These are phyloP conservation scores for Bellardia pandia DNA, from an alignment of 2,888 invertebrate genomes.

Conservation along the genomic window DNA sequence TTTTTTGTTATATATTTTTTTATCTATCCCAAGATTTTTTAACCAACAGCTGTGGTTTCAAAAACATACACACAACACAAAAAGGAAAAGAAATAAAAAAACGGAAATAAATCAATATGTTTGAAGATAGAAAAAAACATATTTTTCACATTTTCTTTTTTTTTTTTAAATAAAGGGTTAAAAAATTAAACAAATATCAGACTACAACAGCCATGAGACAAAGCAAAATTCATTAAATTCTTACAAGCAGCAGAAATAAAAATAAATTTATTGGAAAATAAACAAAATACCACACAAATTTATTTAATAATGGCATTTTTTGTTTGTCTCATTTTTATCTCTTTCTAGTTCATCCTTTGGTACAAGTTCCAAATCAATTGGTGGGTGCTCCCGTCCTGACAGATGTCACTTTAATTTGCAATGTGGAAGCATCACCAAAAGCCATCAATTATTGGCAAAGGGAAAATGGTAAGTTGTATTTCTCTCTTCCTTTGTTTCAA, in stretches of 20 bases:
- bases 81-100: conserved; percentile 29
- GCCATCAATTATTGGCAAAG: conserved; percentile 97
- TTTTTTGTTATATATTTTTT: conserved; percentile 20
- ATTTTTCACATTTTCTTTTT: conserved; percentile 11
- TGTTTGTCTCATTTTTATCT: neutral
- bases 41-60: conserved; percentile 59
- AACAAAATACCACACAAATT: conserved; percentile 67
- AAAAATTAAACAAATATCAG: conserved; percentile 27
- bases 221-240: conserved; percentile 57
- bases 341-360: conserved; percentile 93
- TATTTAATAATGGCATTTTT: conserved; percentile 52
- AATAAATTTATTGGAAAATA: conserved; percentile 65
- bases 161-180: conserved; percentile 24
- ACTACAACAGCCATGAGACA: neutral
- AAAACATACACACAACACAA: conserved; percentile 1
- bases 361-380: conserved; percentile 96
- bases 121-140: conserved; percentile 15
- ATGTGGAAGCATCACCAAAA: conserved; percentile 96
- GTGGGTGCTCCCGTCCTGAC: conserved; percentile 94
- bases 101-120: conserved; percentile 64
- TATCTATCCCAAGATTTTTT: conserved; percentile 22
- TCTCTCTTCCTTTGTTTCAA: conserved; percentile 60
- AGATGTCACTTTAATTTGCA: conserved; percentile 93
- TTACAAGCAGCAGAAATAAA: conserved; percentile 20
- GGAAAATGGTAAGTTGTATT: conserved; percentile 89